Conservation (phyloP, 2,888 invertebrate species). For the Exocentrus adspersus region DNA sequence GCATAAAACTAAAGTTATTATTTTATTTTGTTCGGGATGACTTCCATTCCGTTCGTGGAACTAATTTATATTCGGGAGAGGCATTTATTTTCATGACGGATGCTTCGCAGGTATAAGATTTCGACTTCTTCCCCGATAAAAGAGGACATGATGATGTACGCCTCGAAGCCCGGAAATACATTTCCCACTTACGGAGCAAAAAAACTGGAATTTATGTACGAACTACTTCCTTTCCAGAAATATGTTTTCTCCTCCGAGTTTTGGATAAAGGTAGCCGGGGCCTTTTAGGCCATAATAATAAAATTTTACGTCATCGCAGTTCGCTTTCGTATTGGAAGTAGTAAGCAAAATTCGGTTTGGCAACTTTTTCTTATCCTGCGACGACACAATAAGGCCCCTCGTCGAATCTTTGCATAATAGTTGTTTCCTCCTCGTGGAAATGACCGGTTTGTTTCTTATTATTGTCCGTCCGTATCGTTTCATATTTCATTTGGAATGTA, state of each 20-base stretch:
- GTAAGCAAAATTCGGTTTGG: conserved; percentile 4
- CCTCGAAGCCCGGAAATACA: not conserved
- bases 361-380: conserved; percentile 6
- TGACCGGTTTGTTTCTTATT: not conserved
- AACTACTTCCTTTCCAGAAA: conserved; percentile 1
- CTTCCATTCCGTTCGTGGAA: no score
- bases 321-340: conserved; percentile 6
- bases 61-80: no score
- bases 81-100: no score
- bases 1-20: no score
- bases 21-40: no score
- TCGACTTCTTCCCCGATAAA: not conserved
- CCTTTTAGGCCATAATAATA: conserved; percentile 9
- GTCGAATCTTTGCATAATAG: not conserved
- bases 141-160: not conserved
- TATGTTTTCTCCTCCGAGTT: conserved; percentile 6
- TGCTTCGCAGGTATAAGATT: no score
- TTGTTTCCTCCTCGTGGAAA: not conserved
- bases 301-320: conserved; percentile 13
- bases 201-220: not conserved
- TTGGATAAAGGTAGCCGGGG: conserved; percentile 6
- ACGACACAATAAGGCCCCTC: conserved; percentile 5
- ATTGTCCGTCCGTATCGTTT: not conserved
- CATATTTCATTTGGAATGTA: not conserved
- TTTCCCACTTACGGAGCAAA: not conserved